Evolutionary conservation across 37 sponge, comb jelly and placozoan genomes (phyloP), one percentile per base, ranked within the genome.

Genomic region (Oopsacas minuta): DNA sequence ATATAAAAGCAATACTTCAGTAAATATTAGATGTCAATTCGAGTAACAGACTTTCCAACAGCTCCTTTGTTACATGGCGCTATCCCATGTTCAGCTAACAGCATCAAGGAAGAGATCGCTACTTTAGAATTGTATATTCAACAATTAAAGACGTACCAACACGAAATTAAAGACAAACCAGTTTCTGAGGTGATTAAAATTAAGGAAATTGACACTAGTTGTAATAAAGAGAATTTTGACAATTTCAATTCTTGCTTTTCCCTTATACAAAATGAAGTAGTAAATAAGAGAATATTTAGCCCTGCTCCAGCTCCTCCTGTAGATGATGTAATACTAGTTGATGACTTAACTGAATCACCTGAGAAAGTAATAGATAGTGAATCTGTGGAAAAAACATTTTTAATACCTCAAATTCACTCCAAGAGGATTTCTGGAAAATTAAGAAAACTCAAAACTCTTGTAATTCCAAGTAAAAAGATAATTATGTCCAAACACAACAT

Each of bases 91-190:
- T 61, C 75, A 7, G 7, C 75, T 10, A 61, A 20, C 75, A 61
- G 75, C 28, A 61, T 61, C 22, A 61, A 61, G 75, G 75, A 61
- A 12, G 75, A 61, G 22, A 61, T 61, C 75, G 75, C 75, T 5
- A 20, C 75, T 3, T 34, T 61, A 3, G 75, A 61, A n/a, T n/a
- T 61, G 75, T 61, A 61, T 34, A 61, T 61, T 3, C 75, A 61
- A 61, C 75, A 61, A 12, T 34, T 61, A 25, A 61, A 61, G 22
- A 61, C 75, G 1, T 61, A 61, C 30, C 75, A n/a, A 34, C 75
- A 20, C 75, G 30, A 61, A 61, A 61, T 61, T 25, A 61, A 61
- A 12, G 75, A 61, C 1, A 61, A 34, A 61, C 49, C 49, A 42
- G 49, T 8, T 42, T 42, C 15, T 42, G 15, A 8, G 8, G 49